Conservation (phyloP, 2,113 vertebrate genomes). For the Elaphurus davidianus region DNA sequence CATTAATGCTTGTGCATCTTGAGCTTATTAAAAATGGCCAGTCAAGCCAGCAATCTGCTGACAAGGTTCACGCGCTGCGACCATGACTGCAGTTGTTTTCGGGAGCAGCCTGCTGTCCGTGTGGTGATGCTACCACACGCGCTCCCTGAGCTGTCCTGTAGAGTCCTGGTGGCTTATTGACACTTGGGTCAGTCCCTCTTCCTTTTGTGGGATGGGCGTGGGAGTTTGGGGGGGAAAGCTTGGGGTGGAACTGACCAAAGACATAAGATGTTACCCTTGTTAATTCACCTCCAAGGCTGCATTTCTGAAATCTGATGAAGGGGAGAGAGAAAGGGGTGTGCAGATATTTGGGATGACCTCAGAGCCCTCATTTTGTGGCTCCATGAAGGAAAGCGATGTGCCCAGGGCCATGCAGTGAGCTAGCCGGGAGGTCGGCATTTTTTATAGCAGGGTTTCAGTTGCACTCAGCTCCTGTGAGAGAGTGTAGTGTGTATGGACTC, state of each 20-base stretch:
- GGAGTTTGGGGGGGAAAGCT: background rate
- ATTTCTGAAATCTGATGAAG: background rate
- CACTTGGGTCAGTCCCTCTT: background rate
- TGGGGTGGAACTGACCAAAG: background rate
- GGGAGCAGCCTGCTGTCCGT: background rate
- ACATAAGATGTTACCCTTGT: background rate
- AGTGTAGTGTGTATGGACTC: too few species aligned
- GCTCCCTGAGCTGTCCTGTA: background rate
- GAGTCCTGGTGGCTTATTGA: background rate
- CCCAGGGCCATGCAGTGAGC: background rate
- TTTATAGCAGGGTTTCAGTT: background rate
- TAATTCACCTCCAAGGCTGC: background rate
- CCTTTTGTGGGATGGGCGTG: background rate
- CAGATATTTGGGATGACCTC: background rate
- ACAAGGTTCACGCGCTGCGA: background rate
- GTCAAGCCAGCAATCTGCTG: slow-evolving; percentile 33
- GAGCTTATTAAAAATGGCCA: slow-evolving; percentile 36
- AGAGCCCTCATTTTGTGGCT: background rate
- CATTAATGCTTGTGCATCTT: slow-evolving; percentile 13
- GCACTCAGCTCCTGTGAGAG: background rate
- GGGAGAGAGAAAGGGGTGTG: background rate
- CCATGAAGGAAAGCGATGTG: background rate
- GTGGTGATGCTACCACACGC: background rate
- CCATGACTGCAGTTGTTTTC: background rate
- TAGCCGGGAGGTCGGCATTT: background rate